Percentiles rank a stretch among this genome's conserved stretches.
These are phyloP conservation scores for Xestoiulus laeticollis DNA, from an alignment of 2,888 invertebrate genomes.

Conservation along the genomic window DNA sequence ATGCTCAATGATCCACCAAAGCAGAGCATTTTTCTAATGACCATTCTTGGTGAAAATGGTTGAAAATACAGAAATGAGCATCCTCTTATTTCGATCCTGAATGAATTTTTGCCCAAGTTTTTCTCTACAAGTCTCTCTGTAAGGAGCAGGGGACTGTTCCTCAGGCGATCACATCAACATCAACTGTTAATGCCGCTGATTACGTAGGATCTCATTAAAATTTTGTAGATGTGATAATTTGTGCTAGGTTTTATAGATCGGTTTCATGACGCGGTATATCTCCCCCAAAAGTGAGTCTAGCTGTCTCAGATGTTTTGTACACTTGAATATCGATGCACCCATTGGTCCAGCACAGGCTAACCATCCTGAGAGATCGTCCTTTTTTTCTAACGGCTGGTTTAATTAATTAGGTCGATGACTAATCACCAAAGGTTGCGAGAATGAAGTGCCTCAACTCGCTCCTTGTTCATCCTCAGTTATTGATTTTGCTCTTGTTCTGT, in stretches of 20 bases:
- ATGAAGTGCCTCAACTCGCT: conserved; percentile 28
- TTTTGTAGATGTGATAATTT: background rate
- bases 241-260: background rate
- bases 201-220: background rate
- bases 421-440: background rate
- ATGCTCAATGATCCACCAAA: no score
- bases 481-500: conserved; percentile 34
- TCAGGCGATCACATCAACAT: background rate
- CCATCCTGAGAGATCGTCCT: background rate
- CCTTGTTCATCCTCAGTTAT: conserved; percentile 23
- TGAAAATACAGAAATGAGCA: no score
- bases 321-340: no score
- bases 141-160: background rate
- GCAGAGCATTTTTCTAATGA: no score
- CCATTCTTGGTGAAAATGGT: no score
- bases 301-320: background rate
- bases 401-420: background rate
- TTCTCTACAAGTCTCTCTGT: background rate
- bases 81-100: no score
- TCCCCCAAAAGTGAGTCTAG: background rate
- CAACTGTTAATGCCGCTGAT: background rate
- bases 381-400: background rate
- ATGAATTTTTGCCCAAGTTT: background rate
- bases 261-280: background rate
- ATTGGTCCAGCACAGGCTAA: background rate